Evolutionary conservation across 2,888 invertebrate genomes (phyloP), one percentile per base, ranked within the genome.

Genomic region (Argyresthia albistria): DNA sequence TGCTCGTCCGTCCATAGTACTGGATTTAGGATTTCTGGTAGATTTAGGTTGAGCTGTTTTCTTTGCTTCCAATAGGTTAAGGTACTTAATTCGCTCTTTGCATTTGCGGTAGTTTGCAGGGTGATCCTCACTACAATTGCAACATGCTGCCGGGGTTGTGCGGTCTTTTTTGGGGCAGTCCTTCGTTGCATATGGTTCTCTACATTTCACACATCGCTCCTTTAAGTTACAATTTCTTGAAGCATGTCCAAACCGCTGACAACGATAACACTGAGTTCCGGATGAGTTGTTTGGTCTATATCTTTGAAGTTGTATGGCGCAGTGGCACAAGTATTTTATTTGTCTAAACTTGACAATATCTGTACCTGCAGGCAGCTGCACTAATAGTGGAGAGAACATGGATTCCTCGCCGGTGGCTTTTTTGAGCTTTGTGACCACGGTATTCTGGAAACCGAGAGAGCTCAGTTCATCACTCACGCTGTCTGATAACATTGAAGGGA

Each of bases 321-420:
- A 59, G 43, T 55, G 53, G 35, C 43, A 51, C 4, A 58, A 37
- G 25, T 57, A 57, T 42, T 48, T 56, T 8, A 57, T 58, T 35
- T 55, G 53, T 8, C 53, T 52, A 25, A 59, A 57, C 46, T 56
- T 58, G 0, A 11, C 12, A 7, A 57, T 54, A 14, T 57, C 55
- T 1, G 52, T 66, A 60, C 66, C 69, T 60, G 63, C 64, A 65
- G 43, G 35, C 67, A 66, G 66, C 66, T 65, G 65, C 67, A 56
- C 45, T 2, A 56, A 36, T 4, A 52, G 48, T 8, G 48, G 50
- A 6, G 52, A 70, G 67, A 66, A 65, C 63, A 62, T 70, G 74
- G 74, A 76, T 76, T 72, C 37, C 14, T 12, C 14, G 2, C 6
- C 36, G 11, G 7, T 11, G 1, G 37, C 8, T 48, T 2, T 9